Percentiles rank a stretch among this genome's conserved stretches.
phyloP scores from a whole-genome alignment of 2,888 invertebrate species.

The Drosophila setosimentum region DNA sequence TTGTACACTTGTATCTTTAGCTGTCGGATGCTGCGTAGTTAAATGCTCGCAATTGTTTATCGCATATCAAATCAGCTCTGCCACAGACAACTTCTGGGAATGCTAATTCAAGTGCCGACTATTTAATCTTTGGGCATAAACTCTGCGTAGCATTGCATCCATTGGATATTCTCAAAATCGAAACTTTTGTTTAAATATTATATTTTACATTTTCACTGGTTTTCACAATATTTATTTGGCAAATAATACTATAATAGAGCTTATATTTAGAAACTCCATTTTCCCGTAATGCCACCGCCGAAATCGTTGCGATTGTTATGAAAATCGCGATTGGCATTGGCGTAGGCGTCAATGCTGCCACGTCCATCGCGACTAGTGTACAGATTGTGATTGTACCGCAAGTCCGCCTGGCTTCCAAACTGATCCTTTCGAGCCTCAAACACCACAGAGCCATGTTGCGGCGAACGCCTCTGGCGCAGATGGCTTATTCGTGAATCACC shows the following conservation, averaged over 20 bases:
- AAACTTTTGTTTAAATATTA: not conserved
- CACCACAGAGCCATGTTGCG: constrained; percentile 49
- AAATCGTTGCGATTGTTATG: constrained; percentile 63
- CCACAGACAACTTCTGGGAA: not conserved
- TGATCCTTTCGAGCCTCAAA: constrained; percentile 50
- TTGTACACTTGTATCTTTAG: constrained; percentile 23
- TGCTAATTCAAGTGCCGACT: constrained; percentile 4
- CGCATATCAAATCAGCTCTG: constrained; percentile 1
- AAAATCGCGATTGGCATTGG: constrained; percentile 66
- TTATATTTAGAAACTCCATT: constrained; percentile 51
- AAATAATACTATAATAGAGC: not conserved
- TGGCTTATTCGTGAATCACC: not conserved
- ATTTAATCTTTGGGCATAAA: not conserved
- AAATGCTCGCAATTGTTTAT: constrained; percentile 58
- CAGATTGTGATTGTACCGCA: constrained; percentile 74
- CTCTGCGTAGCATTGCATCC: not conserved
- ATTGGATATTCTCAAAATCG: not conserved
- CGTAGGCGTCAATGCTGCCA: constrained; percentile 71
- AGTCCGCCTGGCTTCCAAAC: constrained; percentile 55
- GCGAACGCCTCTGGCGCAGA: constrained; percentile 13
- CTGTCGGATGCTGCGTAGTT: constrained; percentile 73
- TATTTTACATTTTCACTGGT: not conserved
- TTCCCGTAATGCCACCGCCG: constrained; percentile 60
- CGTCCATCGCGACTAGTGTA: constrained; percentile 66
- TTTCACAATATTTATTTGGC: not conserved